Evolutionary conservation across 2,113 vertebrate species (phyloP).

Genomic region (Eudyptes chrysolophus): DNA sequence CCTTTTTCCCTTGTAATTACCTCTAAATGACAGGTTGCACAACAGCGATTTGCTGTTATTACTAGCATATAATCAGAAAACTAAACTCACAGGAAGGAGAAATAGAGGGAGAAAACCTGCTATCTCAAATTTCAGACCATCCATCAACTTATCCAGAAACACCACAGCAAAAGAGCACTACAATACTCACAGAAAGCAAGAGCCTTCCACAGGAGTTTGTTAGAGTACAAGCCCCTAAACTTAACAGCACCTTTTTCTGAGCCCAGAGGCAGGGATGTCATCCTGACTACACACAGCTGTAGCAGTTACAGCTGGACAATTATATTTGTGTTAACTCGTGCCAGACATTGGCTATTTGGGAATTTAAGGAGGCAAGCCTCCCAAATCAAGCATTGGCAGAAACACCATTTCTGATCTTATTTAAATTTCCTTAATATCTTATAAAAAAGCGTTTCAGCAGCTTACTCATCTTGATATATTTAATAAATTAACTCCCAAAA

Average conservation of each 20-base stretch:
- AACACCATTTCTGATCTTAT: not conserved
- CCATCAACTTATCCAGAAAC: not conserved
- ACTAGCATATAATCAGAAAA: not conserved
- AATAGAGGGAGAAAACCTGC: not conserved
- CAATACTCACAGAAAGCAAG: not conserved
- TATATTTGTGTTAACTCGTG: not conserved
- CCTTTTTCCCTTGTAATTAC: not conserved
- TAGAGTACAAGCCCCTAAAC: not conserved
- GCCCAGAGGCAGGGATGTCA: not conserved
- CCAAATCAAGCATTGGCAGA: not conserved
- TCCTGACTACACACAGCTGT: not conserved
- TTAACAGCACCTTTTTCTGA: not conserved
- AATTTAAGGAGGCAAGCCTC: not conserved
- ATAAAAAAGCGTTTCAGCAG: not conserved
- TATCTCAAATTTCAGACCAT: not conserved
- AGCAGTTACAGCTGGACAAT: not conserved
- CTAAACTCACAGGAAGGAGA: not conserved
- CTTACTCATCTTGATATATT: not conserved
- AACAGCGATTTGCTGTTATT: not conserved
- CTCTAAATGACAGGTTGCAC: not conserved
- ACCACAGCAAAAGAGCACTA: not conserved
- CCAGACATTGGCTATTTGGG: not conserved
- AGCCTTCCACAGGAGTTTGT: not conserved
- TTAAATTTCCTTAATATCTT: not conserved
- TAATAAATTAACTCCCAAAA: not conserved